phyloP scores from a whole-genome alignment of 2,888 invertebrate species.

The Eupeodes latifasciatus region DNA sequence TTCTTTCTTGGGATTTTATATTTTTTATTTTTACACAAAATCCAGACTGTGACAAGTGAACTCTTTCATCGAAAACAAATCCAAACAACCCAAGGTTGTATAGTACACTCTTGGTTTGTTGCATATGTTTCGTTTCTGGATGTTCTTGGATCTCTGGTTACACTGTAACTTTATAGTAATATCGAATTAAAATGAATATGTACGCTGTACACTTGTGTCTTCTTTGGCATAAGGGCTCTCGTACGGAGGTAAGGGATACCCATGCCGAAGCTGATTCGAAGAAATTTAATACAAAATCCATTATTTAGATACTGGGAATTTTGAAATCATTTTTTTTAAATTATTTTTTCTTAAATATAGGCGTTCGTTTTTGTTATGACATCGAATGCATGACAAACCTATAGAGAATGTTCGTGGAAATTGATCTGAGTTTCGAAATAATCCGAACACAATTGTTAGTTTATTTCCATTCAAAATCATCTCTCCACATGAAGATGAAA shows the following conservation, averaged over 20 bases:
- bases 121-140: neutral
- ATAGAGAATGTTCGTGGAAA: too few relatives aligned
- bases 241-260: too few relatives aligned
- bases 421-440: neutral
- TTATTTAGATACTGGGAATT: neutral
- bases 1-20: neutral
- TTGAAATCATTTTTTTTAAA: neutral
- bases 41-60: constrained; percentile 27
- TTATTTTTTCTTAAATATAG: neutral
- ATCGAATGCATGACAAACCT: too few relatives aligned
- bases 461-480: too few relatives aligned
- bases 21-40: neutral
- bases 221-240: too few relatives aligned
- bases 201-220: neutral
- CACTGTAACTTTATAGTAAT: constrained; percentile 10
- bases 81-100: too few relatives aligned
- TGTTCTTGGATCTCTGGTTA: constrained; percentile 20
- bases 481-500: too few relatives aligned
- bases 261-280: neutral
- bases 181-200: constrained; percentile 20
- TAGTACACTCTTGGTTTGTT: neutral
- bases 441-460: too few relatives aligned
- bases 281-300: constrained; percentile 12
- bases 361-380: neutral
- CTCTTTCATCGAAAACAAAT: neutral